Base-by-base conservation (phyloP, 2,888 invertebrate species). In the Caenorhabditis panamensis region DNA sequence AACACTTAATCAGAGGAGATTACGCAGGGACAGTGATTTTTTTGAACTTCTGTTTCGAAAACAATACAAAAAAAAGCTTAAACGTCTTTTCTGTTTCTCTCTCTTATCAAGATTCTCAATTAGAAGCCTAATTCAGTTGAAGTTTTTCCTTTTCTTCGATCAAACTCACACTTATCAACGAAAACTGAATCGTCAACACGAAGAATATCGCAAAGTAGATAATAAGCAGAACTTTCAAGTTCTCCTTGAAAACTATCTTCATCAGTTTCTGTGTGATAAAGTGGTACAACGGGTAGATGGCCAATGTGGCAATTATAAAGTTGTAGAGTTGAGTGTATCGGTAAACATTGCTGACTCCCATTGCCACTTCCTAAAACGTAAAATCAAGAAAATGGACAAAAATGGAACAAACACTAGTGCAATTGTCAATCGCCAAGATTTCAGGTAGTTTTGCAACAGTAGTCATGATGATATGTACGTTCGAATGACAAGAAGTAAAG, bases 321-420 rank as follows among this genome's bases (percentile, higher is more conserved):
- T 41, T 41, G 41, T 41, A 41, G 41, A 41, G 41, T 41, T 41
- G 41, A 41, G 41, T 41, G 41, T 41, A 41, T 16, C 41, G 41
- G 41, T 41, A 41, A 3, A 41, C 41, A 16, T 6, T 9, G 13
- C 2, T 3, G 16, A 16, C 13, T 9, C 41, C 16, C 16, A 16
- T 41, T 9, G 41, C 13, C 41, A 41, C 13, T 41, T 41, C 41
- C 41, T 41, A 16, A 41, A 41, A 3, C 9, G 13, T 41, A 16
- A 41, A 6, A 41, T 41, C 13, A 3, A 9, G 9, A 31, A 31
- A 31, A 9, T 31, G 31, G n/a, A n/a, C n/a, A n/a, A n/a, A 31
- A 6, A 41, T 11, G 41, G 13, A 6, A 41, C 41, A 11, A 11
- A 41, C 41, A 13, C 3, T 41, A 41, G 41, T 41, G 13, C 41